Evolutionary conservation across 2,888 invertebrate genomes (phyloP), one percentile per base, ranked within the genome.

Genomic region (Tyria jacobaeae): DNA sequence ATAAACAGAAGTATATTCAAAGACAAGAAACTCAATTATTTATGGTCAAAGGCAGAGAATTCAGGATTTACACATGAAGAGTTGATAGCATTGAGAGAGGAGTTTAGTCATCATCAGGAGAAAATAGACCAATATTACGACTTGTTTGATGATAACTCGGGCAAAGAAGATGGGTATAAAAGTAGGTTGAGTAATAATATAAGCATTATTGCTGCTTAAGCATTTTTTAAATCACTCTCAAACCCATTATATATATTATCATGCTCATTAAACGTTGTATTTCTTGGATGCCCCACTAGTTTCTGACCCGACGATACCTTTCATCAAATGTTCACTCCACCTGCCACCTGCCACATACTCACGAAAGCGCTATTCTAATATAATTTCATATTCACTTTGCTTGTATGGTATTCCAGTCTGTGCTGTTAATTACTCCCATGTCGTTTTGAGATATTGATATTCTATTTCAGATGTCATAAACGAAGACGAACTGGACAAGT

Each of bases 121-220:
- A 99, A 98, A 90, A 96, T 99, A 55, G 97, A 98, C 85, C 96
- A 99, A 81, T 99, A 98, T 84, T 97, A 97, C 86, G 95, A 96
- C 49, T 86, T 99, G 62, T 92, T 98, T 57, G 95, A 95, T 71
- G 96, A 97, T 78, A 96, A 97, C 73, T 88, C 94, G 48, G 94
- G 92, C 21, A 89, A 91, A 49, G 86, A 94, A 49, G 95, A 96
- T 71, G 94, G 94, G 39, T 95, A 95, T 83, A 95, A 96, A 87
- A 97, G 97, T 97, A 92, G 85, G 94, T 85, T 21, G n/a, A n/a
- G n/a, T 9, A 25, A 24, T 31, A 17, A 12, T 31, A 4, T 17
- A n/a, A 21, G 7, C n/a, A 0, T 44, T 1, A 6, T 21, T 3
- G 1, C 12, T 21, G 27, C 27, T 31, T 31, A 6, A 31, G 7